Evolutionary conservation across 2,113 vertebrate species (phyloP).

Genomic region (Lophura nycthemera): DNA sequence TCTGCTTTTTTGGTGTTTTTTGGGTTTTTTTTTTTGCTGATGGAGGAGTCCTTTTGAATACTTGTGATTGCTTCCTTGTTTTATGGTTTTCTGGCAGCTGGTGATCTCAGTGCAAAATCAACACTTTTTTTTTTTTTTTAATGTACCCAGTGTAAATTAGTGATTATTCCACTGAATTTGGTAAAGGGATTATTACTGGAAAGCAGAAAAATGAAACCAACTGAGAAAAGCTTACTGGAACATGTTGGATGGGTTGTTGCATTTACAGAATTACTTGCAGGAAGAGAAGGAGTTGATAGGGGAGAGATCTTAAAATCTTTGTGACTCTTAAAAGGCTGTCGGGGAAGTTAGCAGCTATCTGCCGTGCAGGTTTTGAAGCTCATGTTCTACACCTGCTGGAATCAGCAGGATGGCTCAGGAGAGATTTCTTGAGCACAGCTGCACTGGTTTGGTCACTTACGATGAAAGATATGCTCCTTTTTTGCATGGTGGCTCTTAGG

Average conservation of each 20-base stretch:
- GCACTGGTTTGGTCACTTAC: neutral
- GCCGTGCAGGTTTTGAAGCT: neutral
- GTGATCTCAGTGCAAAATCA: neutral
- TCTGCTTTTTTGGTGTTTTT: neutral
- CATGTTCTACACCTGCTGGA: neutral
- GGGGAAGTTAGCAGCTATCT: neutral
- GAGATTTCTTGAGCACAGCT: neutral
- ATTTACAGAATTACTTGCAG: neutral
- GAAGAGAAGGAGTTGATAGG: neutral
- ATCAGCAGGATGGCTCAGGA: neutral
- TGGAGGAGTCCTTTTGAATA: neutral
- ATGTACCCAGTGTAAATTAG: neutral
- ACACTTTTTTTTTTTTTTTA: neutral
- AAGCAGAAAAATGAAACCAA: neutral
- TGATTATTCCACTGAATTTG: neutral
- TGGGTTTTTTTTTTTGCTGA: neutral
- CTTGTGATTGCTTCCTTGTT: neutral
- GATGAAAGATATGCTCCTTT: neutral
- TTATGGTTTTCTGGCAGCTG: neutral
- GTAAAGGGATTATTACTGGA: neutral
- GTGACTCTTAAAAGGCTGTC: neutral
- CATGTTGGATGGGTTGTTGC: neutral
- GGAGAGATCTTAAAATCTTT: neutral
- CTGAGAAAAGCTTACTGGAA: neutral
- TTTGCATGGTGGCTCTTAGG: fast-evolving